These are phyloP conservation scores for Stegostoma tigrinum DNA, from an alignment of 2,113 vertebrate genomes.

Conservation along the genomic window DNA sequence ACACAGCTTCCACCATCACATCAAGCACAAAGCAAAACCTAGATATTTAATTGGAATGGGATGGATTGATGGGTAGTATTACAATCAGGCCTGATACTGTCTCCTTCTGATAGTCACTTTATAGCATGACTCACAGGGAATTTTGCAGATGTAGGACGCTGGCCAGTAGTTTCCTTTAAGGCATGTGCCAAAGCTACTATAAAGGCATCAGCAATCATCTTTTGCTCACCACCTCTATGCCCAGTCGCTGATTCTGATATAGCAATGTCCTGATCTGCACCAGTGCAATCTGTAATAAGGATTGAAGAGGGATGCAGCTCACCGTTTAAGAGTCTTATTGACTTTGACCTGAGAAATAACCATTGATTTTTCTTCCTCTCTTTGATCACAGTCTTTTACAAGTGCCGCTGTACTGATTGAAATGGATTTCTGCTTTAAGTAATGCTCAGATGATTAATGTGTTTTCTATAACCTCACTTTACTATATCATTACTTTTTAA, in stretches of 20 bases:
- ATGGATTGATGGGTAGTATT: not conserved
- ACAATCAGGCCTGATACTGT: not conserved
- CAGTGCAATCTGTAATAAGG: not conserved
- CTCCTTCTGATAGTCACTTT: not conserved
- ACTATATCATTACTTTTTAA: slow-evolving; percentile 1
- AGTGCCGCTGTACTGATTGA: slow-evolving; percentile 8
- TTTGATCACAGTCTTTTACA: not conserved
- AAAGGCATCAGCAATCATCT: not conserved
- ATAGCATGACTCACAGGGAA: not conserved
- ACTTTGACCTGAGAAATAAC: not conserved
- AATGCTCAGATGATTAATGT: not conserved
- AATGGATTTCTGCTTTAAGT: slow-evolving; percentile 27
- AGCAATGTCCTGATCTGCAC: not conserved
- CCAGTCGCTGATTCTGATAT: not conserved
- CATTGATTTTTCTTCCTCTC: slow-evolving; percentile 6
- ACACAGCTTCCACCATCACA: not conserved
- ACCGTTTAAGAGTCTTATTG: not conserved
- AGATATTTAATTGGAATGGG: not conserved
- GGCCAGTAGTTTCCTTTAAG: not conserved
- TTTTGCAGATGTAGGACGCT: not conserved
- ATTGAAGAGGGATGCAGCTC: not conserved
- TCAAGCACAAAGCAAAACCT: not conserved
- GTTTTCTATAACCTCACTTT: not conserved
- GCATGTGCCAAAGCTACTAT: too few species aligned
- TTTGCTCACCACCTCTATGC: not conserved